A percentile compares a stretch with the other conserved stretches of the same genome.
Evolutionary conservation across 1,140 invertebrate genomes (phyloP).

Genomic region (Cotesia vestalis): DNA sequence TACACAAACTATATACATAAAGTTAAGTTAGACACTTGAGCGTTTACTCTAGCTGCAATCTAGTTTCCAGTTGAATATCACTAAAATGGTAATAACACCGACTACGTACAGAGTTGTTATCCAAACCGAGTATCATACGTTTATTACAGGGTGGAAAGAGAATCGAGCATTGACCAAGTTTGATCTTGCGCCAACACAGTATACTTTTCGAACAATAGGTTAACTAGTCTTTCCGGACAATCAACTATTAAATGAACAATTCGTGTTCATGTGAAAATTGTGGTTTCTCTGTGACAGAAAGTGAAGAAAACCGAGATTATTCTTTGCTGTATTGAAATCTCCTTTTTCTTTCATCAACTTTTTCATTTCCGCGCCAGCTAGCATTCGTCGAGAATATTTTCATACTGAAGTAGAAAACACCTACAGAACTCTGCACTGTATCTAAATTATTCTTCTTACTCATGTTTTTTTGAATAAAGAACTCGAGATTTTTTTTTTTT

Average conservation of each 20-base stretch:
- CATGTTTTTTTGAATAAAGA: too few species aligned
- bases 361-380: too few species aligned
- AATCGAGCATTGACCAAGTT: conserved; percentile 27
- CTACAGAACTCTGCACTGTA: too few species aligned
- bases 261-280: too few species aligned
- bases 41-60: conserved; percentile 27
- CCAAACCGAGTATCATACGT: conserved; percentile 11
- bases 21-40: conserved; percentile 14
- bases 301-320: too few species aligned
- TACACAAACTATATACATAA: background rate
- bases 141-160: background rate
- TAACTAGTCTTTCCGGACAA: conserved; percentile 23
- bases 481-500: too few species aligned
- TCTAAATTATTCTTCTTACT: too few species aligned
- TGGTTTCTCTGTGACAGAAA: too few species aligned
- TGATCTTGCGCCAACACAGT: conserved; percentile 18
- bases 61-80: conserved; percentile 32
- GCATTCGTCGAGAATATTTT: too few species aligned
- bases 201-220: background rate
- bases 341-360: too few species aligned
- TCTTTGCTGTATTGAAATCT: too few species aligned
- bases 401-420: too few species aligned
- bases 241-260: conserved; percentile 23
- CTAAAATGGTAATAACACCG: conserved; percentile 24
- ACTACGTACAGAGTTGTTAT: conserved; percentile 14